Base-by-base conservation (phyloP, 2,113 vertebrate species). In the Calyptommatus sinebrachiatus region DNA sequence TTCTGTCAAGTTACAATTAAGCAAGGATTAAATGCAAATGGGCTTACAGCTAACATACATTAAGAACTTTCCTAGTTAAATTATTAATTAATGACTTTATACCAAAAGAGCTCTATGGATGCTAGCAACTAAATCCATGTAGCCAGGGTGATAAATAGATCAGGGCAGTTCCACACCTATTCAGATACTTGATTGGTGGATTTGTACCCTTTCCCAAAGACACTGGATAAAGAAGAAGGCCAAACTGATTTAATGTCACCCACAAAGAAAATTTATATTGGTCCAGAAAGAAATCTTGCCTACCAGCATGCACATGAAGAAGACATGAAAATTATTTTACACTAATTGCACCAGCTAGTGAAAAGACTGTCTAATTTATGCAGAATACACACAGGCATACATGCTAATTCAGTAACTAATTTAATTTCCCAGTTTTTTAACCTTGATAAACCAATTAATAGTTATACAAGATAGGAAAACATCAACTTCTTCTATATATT, bases 91-190 rank as follows among this genome's bases (percentile, higher is more conserved):
- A 60, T 28, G 48, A 7, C 65, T 26, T 60, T 21, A n/a, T 31
- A 69, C 29, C n/a, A 35, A 66, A 48, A 63, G 21, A n/a, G 50
- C 68, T 11, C 50, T 53, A 60, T 69, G 22, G 3, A 3, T 60
- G 3, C 10, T 70, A 21, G 12, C 11, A 60, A 41, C 50, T 41
- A 14, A 41, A 29, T 60, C 7, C 24, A 26, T 35, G 29, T 70
- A 24, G 77, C 53, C 50, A 78, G 22, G 31, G 12, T 69, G 29
- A 78, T 24, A 78, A 77, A 68, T 20, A 41, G 61, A 53, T 73
- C 2, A 66, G 45, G 35, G 35, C 8, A 18, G 28, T 5, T 50
- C 65, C 41, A 72, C 21, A 67, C 9, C 61, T 53, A 73, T 50
- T 16, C 41, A 24, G 57, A 73, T 26, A 53, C 6, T 11, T 22